Evolutionary conservation across 2,797 vertebrate species (phyloP).

Genomic region (Ciconia nigra): DNA sequence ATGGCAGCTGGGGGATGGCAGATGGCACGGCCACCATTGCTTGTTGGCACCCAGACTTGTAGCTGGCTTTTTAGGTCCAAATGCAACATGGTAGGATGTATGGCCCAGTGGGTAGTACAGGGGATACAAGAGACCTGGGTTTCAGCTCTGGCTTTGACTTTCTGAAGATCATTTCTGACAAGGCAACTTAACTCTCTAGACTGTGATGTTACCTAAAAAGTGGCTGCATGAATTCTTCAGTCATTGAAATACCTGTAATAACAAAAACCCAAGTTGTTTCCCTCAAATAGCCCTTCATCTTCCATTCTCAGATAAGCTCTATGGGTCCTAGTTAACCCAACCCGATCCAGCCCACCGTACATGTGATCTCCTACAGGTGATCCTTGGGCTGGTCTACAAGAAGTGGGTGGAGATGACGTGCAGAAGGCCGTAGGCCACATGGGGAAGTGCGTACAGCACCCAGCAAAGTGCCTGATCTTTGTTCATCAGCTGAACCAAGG

Average conservation of each 20-base stretch:
- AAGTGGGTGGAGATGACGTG: neutral
- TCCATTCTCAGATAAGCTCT: neutral
- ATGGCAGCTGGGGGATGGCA: neutral
- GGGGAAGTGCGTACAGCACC: rapidly evolving
- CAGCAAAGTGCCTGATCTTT: neutral
- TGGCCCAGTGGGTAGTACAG: neutral
- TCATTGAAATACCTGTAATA: neutral
- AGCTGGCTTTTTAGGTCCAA: neutral
- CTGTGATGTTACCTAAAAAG: neutral
- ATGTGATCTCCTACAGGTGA: rapidly evolving
- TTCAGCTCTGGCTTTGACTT: neutral
- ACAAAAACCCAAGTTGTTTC: neutral
- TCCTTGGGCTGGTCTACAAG: neutral
- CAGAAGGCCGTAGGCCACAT: rapidly evolving
- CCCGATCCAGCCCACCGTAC: neutral
- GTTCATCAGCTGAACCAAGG: rapidly evolving
- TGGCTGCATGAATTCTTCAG: neutral
- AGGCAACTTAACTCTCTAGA: neutral
- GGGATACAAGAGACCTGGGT: neutral
- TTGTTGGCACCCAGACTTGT: neutral
- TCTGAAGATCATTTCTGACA: neutral
- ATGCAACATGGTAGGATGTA: rapidly evolving
- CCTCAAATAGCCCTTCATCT: neutral
- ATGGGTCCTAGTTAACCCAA: neutral
- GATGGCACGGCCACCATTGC: neutral